Evolutionary conservation across 1,140 invertebrate genomes (phyloP), one percentile per base, ranked within the genome.

Genomic region (Dryas iulia): DNA sequence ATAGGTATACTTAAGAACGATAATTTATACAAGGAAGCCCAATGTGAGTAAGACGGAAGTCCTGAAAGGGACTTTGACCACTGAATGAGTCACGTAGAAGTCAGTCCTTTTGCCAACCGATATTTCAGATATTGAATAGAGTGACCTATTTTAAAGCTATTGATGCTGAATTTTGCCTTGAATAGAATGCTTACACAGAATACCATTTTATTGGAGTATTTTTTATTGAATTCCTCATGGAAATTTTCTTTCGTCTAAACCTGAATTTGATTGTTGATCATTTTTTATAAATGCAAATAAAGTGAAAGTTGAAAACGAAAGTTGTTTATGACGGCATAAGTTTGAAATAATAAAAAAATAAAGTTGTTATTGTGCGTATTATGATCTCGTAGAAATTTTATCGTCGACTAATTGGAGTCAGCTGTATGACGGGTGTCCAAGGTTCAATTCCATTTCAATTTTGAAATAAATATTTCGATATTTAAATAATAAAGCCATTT

Each of bases 121-220:
- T 75, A 81, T 81, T 81, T 79, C 67, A 79, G 72, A 77, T 79
- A 83, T 79, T 79, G 77, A 78, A 81, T 77, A 77, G 77, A 69
- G 28, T 69, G 77, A 60, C 69, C 72, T 66, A 71, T 78, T 81
- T 82, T 79, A 76, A 77, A 80, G 72, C 68, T 60, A 65, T 71
- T 60, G 69, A 30, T 71, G 68, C 52, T 63, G 61, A 69, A 74
- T 74, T 69, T 77, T 66, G 69, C 64, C 35, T 69, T 69, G 66
- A 77, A 74, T 74, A 63, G 66, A 67, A 68, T 68, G 66, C 65
- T 74, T 74, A 71, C 66, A 69, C 69, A 72, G 69, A 72, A 77
- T 74, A 69, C 75, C 58, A 77, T 74, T 77, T 77, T 70, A 72
- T 68, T 74, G 69, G 66, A 62, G 70, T 64, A 59, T 69, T 77